Evolutionary conservation across 2,888 invertebrate species (phyloP).

Genomic region (Tromatobia lineatoria): DNA sequence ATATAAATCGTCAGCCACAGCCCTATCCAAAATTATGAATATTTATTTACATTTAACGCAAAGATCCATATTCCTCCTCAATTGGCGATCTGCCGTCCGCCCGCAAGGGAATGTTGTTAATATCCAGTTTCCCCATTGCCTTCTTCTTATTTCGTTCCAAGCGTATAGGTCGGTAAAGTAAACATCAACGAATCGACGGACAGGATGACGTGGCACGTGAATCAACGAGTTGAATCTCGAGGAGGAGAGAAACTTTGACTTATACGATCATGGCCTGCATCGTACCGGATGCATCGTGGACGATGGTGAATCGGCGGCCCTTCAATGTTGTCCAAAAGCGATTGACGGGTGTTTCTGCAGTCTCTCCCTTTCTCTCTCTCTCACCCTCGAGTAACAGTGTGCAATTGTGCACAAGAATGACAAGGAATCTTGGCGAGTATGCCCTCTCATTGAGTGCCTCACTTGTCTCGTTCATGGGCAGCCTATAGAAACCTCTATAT

Average conservation of each 20-base stretch:
- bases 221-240: slow-evolving; percentile 51
- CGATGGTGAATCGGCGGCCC: slow-evolving; percentile 40
- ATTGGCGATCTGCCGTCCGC: no score
- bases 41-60: no score
- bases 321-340: slow-evolving; percentile 65
- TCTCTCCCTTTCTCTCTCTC: no score
- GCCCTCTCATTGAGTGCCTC: slow-evolving; percentile 51
- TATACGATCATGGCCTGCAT: slow-evolving; percentile 41
- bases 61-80: no score
- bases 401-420: slow-evolving; percentile 53
- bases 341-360: slow-evolving; percentile 62
- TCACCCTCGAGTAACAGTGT: slow-evolving; percentile 41
- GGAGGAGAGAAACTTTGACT: slow-evolving; percentile 62
- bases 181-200: slow-evolving; percentile 7
- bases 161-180: no score
- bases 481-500: slow-evolving; percentile 46
- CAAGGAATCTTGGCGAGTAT: slow-evolving; percentile 61
- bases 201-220: slow-evolving; percentile 53
- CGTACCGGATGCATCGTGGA: slow-evolving; percentile 4
- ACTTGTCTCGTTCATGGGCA: slow-evolving; percentile 46
- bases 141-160: no score
- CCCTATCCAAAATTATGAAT: no score
- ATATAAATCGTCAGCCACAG: no score
- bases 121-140: no score
- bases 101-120: no score